Base-by-base conservation (phyloP, 2,888 invertebrate species). In the Archaeoteleia sp. region DNA sequence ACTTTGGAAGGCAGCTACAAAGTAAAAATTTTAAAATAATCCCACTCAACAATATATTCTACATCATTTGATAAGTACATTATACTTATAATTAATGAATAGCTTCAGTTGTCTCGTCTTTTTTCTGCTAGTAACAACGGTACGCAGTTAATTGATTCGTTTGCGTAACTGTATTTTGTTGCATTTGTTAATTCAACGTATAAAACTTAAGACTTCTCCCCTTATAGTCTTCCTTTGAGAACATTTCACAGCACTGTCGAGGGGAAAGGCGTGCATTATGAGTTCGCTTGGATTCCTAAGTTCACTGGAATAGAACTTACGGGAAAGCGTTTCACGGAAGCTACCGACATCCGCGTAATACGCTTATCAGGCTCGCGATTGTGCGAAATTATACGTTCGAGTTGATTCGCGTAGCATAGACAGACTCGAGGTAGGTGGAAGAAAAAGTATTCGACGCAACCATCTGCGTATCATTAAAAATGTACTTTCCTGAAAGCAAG, bases 301-400 rank as follows among this genome's bases (percentile, higher is more conserved):
- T 57, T 63, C 51, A 57, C 32, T 63, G 55, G 25, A 55, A 63
- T 51, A 63, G 63, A 63, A 63, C 63, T 57, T 55, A 55, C 51
- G 63, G 55, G 55, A 57, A 63, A 63, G 55, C 63, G 55, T 37
- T 63, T 63, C 49, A 20, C 55, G 55, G 63, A 63, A 63, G 55
- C 49, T 57, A 63, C 63, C 23, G 55, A 48, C 62, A 55, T 63
- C 54, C 55, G 48, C 49, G 55, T 51, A 55, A 63, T 63, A 43
- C 55, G 55, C 62, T 63, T 63, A 63, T 63, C 54, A 49, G 49
- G 5, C 55, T 54, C 49, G 55, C 62, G 62, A 53, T 61, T 61
- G 51, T 61, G 53, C 61, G 43, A 55, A 63, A 63, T 63, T 63
- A 63, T 48, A 63, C 62, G 55, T 63, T 63, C 49, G 54, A 63